Base-by-base conservation (phyloP, 2,888 invertebrate species). In the Coecobrya sp. region DNA sequence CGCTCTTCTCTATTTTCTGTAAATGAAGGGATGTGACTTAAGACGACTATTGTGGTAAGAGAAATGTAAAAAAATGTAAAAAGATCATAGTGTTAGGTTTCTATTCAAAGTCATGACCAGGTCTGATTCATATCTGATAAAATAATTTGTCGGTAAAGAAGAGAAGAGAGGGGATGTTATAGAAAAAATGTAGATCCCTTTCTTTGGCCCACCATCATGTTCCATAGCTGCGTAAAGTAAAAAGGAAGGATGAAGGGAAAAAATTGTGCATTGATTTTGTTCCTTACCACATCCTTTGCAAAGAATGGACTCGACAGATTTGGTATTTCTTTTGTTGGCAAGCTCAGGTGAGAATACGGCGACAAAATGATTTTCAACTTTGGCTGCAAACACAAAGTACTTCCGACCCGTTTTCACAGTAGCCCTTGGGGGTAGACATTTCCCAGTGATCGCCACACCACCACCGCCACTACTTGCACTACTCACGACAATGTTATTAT, bases 341-440 rank as follows among this genome's bases (percentile, higher is more conserved):
- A 95, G 93, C 91, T 95, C 95, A 92, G 95, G 94, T 86, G 95
- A 94, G 91, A 94, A 95, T 49, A 94, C 94, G 22, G 95, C 94
- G 82, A 95, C 93, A 87, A 95, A 94, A 82, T 94, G 95, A 92
- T 94, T 94, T 79, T 94, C 94, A 90, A 94, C 94, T 93, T 95
- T 95, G 89, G 93, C 94, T 81, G 94, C 94, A 92, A 94, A 95
- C 70, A 95, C 94, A 93, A 94, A 95, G 93, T 95, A 95, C 93
- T 94, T 95, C 68, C 95, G 92, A 73, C 95, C 95, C 68, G 95
- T 95, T 93, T 95, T 95, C 89, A 95, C 93, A 68, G 94, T 94
- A 42, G 94, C 95, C 92, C 93, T 94, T 82, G 95, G 95, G 65
- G 94, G 95, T 59, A 93, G 89, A 89, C 94, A 94, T 92, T 94